Conservation (phyloP, 2,888 invertebrate genomes). For the Andricus quercusramuli region DNA sequence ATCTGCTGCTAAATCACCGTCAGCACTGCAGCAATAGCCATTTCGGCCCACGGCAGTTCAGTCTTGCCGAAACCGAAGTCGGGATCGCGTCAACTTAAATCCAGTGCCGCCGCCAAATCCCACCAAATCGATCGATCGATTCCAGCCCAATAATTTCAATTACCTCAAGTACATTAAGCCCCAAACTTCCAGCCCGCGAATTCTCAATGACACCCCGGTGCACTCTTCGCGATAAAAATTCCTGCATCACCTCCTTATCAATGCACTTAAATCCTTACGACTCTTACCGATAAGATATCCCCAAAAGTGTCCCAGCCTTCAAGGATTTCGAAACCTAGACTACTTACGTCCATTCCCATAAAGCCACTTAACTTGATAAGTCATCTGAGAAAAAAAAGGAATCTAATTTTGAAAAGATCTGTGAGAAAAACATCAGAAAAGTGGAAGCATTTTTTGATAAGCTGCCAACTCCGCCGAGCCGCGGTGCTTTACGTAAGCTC, state of each 20-base stretch:
- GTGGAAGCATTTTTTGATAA: conserved; percentile 44
- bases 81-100: conserved; percentile 40
- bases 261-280: not conserved
- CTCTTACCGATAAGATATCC: not conserved
- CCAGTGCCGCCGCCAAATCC: conserved; percentile 22
- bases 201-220: conserved; percentile 22
- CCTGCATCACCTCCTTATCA: conserved; percentile 23
- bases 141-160: conserved; percentile 32
- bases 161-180: conserved; percentile 23
- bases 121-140: conserved; percentile 16
- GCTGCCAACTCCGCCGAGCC: conserved; percentile 50
- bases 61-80: conserved; percentile 38
- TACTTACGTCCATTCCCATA: not conserved
- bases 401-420: conserved; percentile 7
- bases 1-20: not conserved
- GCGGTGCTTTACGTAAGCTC: conserved; percentile 58
- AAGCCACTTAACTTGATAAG: not conserved
- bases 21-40: conserved; percentile 21
- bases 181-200: not conserved
- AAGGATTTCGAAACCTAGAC: not conserved
- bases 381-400: not conserved
- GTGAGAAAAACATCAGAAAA: conserved; percentile 33
- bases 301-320: not conserved
- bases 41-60: conserved; percentile 33
- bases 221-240: conserved; percentile 1